Percentiles rank a stretch among this genome's conserved stretches.
phyloP scores from a whole-genome alignment of 2,888 invertebrate species.

The Ligdia adustata region DNA sequence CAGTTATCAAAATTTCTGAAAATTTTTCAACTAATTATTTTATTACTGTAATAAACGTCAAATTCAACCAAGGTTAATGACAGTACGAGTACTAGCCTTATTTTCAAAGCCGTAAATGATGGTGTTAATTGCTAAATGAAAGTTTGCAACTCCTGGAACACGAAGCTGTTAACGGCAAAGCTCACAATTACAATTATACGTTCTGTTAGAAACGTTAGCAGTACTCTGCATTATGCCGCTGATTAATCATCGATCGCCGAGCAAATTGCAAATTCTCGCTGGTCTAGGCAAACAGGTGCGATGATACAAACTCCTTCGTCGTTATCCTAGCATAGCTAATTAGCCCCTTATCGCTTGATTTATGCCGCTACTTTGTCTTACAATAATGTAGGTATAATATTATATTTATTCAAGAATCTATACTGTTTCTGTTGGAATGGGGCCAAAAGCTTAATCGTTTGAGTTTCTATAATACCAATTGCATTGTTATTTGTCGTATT shows the following conservation, averaged over 20 bases:
- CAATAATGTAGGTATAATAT: too few relatives aligned
- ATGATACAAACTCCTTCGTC: conserved; percentile 52
- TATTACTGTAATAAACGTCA: too few relatives aligned
- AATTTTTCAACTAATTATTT: too few relatives aligned
- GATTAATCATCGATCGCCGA: conserved; percentile 36
- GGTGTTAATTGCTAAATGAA: conserved; percentile 1
- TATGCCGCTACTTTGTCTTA: conserved; percentile 62
- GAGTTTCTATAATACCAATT: too few relatives aligned
- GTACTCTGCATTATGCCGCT: conserved; percentile 12
- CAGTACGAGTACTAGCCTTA: too few relatives aligned
- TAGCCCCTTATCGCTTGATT: conserved; percentile 67
- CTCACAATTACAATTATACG: conserved; percentile 8
- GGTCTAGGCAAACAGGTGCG: conserved; percentile 55
- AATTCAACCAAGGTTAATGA: too few relatives aligned
- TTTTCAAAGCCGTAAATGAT: neutral
- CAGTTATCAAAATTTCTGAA: too few relatives aligned
- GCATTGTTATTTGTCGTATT: too few relatives aligned
- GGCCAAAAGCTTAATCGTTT: too few relatives aligned
- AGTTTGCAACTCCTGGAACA: conserved; percentile 1
- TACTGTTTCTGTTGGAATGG: too few relatives aligned
- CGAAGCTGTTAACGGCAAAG: conserved; percentile 7
- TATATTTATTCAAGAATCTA: too few relatives aligned
- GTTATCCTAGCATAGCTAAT: conserved; percentile 56
- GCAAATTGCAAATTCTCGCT: conserved; percentile 49
- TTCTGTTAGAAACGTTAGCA: conserved; percentile 13